Evolutionary conservation across 2,888 invertebrate species (phyloP).

Genomic region (Hecatera dysodea): DNA sequence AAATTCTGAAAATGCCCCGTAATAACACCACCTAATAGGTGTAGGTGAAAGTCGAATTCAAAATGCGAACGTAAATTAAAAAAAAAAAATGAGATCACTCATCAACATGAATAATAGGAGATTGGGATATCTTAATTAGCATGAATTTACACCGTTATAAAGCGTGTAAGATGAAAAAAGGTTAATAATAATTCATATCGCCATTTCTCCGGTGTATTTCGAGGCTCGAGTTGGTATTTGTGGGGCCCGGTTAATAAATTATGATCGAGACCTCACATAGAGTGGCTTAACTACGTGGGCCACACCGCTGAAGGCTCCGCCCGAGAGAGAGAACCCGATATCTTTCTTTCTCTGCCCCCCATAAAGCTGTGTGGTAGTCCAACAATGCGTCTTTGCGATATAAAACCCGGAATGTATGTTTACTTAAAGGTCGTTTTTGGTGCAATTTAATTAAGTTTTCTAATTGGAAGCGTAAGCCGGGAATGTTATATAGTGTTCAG

Average conservation of each 20-base stretch:
- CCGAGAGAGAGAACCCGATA: slow-evolving; percentile 75
- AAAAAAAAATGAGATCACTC: slow-evolving; percentile 68
- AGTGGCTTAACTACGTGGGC: slow-evolving; percentile 85
- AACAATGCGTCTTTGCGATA: slow-evolving; percentile 62
- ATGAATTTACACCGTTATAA: slow-evolving; percentile 77
- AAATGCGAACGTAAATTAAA: slow-evolving; percentile 66
- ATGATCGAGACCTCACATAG: slow-evolving; percentile 87
- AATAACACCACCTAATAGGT: slow-evolving; percentile 69
- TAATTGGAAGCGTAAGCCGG: slow-evolving; percentile 62
- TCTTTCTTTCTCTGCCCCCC: slow-evolving; percentile 54
- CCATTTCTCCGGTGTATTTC: slow-evolving; percentile 80
- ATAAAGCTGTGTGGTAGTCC: slow-evolving; percentile 47
- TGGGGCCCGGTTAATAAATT: slow-evolving; percentile 89
- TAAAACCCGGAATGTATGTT: slow-evolving; percentile 66
- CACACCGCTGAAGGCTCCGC: slow-evolving; percentile 80
- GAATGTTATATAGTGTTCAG: slow-evolving; percentile 39
- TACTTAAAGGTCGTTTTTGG: slow-evolving; percentile 67
- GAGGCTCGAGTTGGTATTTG: slow-evolving; percentile 74
- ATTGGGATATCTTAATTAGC: slow-evolving; percentile 83
- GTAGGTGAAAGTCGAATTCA: slow-evolving; percentile 69
- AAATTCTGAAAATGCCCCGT: slow-evolving; percentile 71
- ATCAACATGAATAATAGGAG: slow-evolving; percentile 74
- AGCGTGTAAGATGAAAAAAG: slow-evolving; percentile 68
- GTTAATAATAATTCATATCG: slow-evolving; percentile 81
- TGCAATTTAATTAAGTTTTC: slow-evolving; percentile 73